Conservation (phyloP, 2,113 vertebrate species). For the Anseranas semipalmata region DNA sequence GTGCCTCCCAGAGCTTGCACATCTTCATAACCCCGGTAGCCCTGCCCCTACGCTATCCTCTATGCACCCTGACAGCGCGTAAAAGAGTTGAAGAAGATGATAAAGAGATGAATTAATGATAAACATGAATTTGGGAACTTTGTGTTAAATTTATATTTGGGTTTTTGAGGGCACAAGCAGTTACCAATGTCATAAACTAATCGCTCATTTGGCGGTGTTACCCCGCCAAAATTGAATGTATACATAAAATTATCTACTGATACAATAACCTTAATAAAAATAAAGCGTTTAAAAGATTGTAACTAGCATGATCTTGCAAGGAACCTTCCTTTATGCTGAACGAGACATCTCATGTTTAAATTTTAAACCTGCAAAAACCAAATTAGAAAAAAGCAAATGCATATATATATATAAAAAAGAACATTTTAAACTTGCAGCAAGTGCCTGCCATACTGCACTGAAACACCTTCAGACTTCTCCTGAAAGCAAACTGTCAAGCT, state of each 20-base stretch:
- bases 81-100: not conserved
- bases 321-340: not conserved
- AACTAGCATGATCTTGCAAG: not conserved
- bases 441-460: not conserved
- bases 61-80: not conserved
- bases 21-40: not conserved
- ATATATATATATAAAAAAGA: not conserved
- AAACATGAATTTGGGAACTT: not conserved
- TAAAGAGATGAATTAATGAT: not conserved
- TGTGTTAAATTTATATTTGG: not conserved
- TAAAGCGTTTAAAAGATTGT: not conserved
- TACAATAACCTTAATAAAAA: not conserved
- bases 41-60: not conserved
- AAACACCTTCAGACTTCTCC: not conserved
- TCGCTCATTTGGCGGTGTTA: not conserved
- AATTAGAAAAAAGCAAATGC: not conserved
- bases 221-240: not conserved
- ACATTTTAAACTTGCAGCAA: not conserved
- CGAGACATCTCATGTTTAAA: not conserved
- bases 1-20: not conserved
- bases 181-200: not conserved
- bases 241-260: not conserved
- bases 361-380: not conserved
- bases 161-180: not conserved
- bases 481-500: conserved; percentile 5